Percentiles rank a stretch among this genome's conserved stretches.
These are phyloP conservation scores for Cistogaster globosa DNA, from an alignment of 2,888 invertebrate species.

Conservation along the genomic window DNA sequence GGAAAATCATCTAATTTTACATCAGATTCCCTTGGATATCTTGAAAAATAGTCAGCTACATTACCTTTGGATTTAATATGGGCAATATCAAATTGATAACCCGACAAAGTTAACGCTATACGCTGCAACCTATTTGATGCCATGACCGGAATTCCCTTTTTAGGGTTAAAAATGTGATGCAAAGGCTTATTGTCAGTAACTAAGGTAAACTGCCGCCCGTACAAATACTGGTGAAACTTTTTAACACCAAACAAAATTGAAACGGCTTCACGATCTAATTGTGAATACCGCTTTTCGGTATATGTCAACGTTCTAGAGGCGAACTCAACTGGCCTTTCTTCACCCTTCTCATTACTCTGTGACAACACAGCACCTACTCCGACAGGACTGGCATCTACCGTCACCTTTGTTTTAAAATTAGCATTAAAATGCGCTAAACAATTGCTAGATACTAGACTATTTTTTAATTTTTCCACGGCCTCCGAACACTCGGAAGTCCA, in stretches of 20 bases:
- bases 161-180: constrained; percentile 52
- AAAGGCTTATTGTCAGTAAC: constrained; percentile 59
- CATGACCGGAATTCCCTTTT: constrained; percentile 72
- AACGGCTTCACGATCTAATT: constrained; percentile 75
- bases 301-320: constrained; percentile 76
- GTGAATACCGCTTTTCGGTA: constrained; percentile 76
- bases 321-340: constrained; percentile 78
- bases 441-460: constrained; percentile 18
- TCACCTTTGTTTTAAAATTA: constrained; percentile 71
- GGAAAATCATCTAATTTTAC: background rate
- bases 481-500: constrained; percentile 76
- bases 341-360: constrained; percentile 76
- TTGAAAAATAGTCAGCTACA: constrained; percentile 73
- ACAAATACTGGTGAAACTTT: constrained; percentile 74
- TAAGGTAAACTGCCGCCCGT: constrained; percentile 48
- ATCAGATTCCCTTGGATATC: constrained; percentile 49
- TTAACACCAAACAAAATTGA: constrained; percentile 78
- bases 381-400: constrained; percentile 74
- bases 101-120: too few species aligned
- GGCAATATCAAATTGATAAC: too few species aligned
- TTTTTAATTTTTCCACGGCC: constrained; percentile 74
- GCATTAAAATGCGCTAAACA: constrained; percentile 74
- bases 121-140: constrained; percentile 74
- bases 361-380: constrained; percentile 77
- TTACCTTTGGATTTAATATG: too few species aligned